Percentiles rank a stretch among this genome's conserved stretches.
Evolutionary conservation across 2,797 vertebrate genomes (phyloP).

Genomic region (Microchirus variegatus): DNA sequence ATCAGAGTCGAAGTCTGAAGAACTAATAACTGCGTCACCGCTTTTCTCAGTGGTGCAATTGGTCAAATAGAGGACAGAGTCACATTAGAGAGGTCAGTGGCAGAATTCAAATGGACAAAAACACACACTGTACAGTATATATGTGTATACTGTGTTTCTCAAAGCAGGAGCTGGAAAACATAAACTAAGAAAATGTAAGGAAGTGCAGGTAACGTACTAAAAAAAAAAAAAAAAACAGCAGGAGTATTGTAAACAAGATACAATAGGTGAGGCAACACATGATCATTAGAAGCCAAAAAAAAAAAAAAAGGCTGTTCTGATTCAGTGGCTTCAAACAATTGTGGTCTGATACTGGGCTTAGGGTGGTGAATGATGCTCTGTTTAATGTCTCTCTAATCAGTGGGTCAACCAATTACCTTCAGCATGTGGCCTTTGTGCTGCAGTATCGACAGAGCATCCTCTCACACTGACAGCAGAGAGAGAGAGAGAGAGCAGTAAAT

Average conservation of each 20-base stretch:
- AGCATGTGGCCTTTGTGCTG: slow-evolving; percentile 12
- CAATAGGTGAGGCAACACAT: slow-evolving; percentile 24
- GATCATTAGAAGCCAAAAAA: no score
- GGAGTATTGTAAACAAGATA: background rate
- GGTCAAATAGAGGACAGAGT: slow-evolving; percentile 31
- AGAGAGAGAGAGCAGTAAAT: no score
- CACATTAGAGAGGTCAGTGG: slow-evolving; percentile 47
- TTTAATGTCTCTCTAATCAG: slow-evolving; percentile 32
- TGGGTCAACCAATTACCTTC: slow-evolving; percentile 39
- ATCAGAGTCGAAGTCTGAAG: slow-evolving; percentile 35
- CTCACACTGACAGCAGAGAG: no score
- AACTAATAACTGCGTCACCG: slow-evolving; percentile 36
- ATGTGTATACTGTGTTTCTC: slow-evolving; percentile 36
- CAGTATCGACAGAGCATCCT: background rate
- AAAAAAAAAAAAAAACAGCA: slow-evolving; percentile 9
- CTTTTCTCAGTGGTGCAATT: slow-evolving; percentile 22
- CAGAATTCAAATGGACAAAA: slow-evolving; percentile 44
- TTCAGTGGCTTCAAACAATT: slow-evolving; percentile 31
- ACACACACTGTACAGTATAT: slow-evolving; percentile 2
- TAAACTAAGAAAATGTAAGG: background rate
- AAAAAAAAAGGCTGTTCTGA: slow-evolving; percentile 5
- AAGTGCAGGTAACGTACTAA: slow-evolving; percentile 18
- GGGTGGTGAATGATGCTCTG: slow-evolving; percentile 5
- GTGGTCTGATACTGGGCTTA: slow-evolving; percentile 9
- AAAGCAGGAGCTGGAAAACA: slow-evolving; percentile 16